Evolutionary conservation across 1,140 invertebrate genomes (phyloP).

Genomic region (Brachionus asplanchnoidis): DNA sequence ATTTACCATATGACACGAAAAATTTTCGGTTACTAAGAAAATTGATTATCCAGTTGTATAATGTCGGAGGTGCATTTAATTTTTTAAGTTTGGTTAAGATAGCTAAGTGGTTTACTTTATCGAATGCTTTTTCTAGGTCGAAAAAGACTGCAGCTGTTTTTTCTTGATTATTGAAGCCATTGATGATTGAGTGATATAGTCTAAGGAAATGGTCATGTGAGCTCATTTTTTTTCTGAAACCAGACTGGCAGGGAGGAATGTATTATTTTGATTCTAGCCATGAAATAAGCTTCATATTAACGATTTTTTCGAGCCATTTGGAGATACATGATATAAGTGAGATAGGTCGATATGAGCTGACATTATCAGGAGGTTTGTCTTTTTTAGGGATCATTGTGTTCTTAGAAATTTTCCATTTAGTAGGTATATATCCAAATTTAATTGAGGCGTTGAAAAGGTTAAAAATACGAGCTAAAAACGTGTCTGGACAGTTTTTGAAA

Average conservation of each 20-base stretch:
- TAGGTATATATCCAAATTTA: conserved; percentile 16
- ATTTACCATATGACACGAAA: not conserved
- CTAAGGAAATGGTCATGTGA: conserved; percentile 4
- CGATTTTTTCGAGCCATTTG: no score
- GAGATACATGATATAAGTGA: no score
- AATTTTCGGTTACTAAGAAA: not conserved
- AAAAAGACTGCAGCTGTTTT: not conserved
- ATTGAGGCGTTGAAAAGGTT: not conserved
- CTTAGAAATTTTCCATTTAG: conserved; percentile 27
- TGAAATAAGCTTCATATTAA: no score
- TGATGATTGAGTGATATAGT: not conserved
- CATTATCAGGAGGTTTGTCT: no score
- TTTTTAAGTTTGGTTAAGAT: conserved; percentile 17
- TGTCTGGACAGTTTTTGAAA: not conserved
- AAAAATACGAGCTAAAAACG: not conserved
- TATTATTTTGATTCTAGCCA: no score
- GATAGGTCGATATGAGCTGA: no score
- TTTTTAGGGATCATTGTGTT: no score
- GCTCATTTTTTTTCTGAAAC: conserved; percentile 24
- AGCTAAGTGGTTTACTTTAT: not conserved
- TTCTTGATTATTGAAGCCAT: conserved; percentile 8
- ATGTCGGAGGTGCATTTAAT: not conserved
- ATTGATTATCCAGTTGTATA: not conserved
- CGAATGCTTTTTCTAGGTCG: conserved; percentile 25
- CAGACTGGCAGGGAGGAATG: no score